Evolutionary conservation across 2,888 invertebrate species (phyloP), one percentile per base, ranked within the genome.

Genomic region (Mythimna vitellina): DNA sequence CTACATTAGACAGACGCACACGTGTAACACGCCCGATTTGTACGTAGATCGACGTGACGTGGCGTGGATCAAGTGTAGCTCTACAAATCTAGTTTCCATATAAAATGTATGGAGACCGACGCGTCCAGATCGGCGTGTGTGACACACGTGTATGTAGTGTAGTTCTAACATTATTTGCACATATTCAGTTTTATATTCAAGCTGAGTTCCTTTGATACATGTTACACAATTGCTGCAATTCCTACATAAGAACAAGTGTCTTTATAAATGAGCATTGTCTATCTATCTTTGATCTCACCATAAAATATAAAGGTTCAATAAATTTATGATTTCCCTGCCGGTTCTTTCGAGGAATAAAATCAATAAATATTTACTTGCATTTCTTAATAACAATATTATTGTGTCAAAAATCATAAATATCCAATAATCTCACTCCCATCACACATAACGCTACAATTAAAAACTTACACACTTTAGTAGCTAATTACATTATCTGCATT

Each of bases 381-480:
- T 80, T 66, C 51, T 70, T 62, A 51, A 56, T 67, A 57, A 76
- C 54, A 76, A 78, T 68, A 78, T 53, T 53, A 68, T 64, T 71
- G 78, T 74, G 62, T 58, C 60, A 69, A 60, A 68, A 73, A 76
- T 75, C 61, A 77, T 80, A 78, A 86, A 82, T 82, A 82, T 78
- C 74, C 80, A 83, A 81, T 85, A 86, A 88, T 89, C 87, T 89
- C 86, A 88, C 85, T 87, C 79, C 80, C 73, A 51, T 74, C 69
- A 81, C 78, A 76, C 54, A 60, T 61, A 64, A 67, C 51, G 60
- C 68, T 80, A 80, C 56, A 65, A 35, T n/a, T 76, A 82, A 25
- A 72, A 51, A 74, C 65, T 70, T 66, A 81, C 61, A 70, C 53
- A 76, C 61, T 68, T 70, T 76, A 78, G 56, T 72, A 73, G 62